phyloP scores from a whole-genome alignment of 2,797 vertebrate genomes.

The Trematomus bernacchii region DNA sequence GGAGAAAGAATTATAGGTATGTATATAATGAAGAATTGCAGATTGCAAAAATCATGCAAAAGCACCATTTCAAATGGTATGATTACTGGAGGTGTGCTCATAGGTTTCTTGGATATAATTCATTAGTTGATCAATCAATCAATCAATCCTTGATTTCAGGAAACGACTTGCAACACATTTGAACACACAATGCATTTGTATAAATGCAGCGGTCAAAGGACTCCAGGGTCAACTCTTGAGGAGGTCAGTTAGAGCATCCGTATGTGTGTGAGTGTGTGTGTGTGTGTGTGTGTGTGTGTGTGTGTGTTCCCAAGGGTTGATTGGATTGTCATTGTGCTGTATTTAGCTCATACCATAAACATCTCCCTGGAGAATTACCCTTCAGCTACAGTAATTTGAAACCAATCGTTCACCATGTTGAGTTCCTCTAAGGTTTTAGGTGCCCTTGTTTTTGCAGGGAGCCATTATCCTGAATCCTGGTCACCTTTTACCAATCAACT shows the following conservation, averaged over 20 bases:
- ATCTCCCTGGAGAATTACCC: slow-evolving; percentile 61
- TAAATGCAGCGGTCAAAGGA: slow-evolving; percentile 24
- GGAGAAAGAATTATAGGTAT: background rate
- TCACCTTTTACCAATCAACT: slow-evolving; percentile 62
- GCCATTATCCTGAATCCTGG: slow-evolving; percentile 46
- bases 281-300: slow-evolving; percentile 20
- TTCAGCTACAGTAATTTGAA: slow-evolving; percentile 58
- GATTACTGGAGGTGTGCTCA: no score
- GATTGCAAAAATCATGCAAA: no score
- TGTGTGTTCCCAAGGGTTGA: slow-evolving; percentile 38
- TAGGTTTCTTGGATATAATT: no score
- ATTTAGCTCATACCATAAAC: slow-evolving; percentile 61
- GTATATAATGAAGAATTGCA: background rate
- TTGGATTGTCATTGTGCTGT: slow-evolving; percentile 68
- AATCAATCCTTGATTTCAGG: no score
- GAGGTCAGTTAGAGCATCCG: slow-evolving; percentile 32
- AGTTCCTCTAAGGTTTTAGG: slow-evolving; percentile 34
- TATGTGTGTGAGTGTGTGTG: background rate
- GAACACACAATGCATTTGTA: slow-evolving; percentile 13
- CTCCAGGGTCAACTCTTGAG: slow-evolving; percentile 21
- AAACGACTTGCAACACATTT: background rate
- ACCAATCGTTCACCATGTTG: slow-evolving; percentile 55
- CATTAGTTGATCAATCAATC: no score
- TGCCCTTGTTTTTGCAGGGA: slow-evolving; percentile 55
- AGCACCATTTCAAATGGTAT: no score